Conservation (phyloP, 2,888 invertebrate genomes). For the Synanthedon andrenaeformis region DNA sequence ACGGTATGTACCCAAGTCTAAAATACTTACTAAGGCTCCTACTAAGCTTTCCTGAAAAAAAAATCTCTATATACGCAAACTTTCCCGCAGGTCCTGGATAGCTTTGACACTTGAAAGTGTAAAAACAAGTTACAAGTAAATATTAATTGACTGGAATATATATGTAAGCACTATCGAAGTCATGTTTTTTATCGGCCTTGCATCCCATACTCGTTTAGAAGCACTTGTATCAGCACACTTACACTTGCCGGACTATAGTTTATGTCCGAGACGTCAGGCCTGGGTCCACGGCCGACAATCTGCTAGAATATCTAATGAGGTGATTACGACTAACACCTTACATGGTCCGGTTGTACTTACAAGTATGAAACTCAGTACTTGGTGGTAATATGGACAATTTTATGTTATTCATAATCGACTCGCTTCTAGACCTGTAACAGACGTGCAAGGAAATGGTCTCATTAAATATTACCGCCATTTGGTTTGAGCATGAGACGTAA, state of each 20-base stretch:
- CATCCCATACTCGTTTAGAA: not conserved
- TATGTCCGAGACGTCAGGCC: not conserved
- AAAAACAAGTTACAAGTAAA: slow-evolving; percentile 12
- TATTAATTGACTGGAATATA: slow-evolving; percentile 11
- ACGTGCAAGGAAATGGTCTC: no score
- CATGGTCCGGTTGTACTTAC: not conserved
- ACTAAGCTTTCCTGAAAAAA: no score
- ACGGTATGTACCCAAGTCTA: no score
- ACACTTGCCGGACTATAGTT: not conserved
- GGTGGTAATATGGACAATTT: not conserved
- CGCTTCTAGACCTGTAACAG: not conserved
- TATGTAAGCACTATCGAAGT: slow-evolving; percentile 17
- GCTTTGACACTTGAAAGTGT: not conserved
- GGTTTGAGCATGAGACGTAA: no score
- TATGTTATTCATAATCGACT: not conserved
- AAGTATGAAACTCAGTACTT: not conserved
- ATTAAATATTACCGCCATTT: no score
- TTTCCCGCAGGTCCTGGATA: no score
- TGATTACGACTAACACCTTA: slow-evolving; percentile 7
- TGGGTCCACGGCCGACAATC: not conserved
- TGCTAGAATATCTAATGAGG: slow-evolving; percentile 7
- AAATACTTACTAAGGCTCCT: no score
- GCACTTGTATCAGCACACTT: not conserved
- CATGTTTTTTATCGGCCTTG: not conserved
- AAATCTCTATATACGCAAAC: no score